These are phyloP conservation scores for Mesocricetus auratus DNA, from an alignment of 2,113 vertebrate species.

Conservation along the genomic window DNA sequence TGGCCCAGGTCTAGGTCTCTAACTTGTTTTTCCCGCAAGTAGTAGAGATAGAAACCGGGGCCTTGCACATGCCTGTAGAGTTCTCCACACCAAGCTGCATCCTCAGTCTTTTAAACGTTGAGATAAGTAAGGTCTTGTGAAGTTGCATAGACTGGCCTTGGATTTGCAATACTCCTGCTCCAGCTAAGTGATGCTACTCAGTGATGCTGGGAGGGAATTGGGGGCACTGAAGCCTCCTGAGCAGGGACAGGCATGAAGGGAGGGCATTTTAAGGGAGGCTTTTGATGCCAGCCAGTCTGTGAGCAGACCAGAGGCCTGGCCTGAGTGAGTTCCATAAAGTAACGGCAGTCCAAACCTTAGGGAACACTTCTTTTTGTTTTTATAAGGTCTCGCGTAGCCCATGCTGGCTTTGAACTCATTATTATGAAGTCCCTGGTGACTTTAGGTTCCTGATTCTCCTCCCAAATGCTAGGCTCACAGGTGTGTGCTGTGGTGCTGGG, in stretches of 20 bases:
- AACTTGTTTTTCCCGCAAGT: not conserved
- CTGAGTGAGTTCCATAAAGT: too few relatives aligned
- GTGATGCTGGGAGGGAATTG: not conserved
- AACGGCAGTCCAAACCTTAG: accelerated
- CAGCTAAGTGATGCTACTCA: not conserved
- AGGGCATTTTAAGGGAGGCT: not conserved
- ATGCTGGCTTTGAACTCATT: not conserved
- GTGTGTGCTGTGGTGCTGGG: not conserved
- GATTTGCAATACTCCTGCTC: not conserved
- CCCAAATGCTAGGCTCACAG: not conserved
- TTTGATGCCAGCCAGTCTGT: not conserved
- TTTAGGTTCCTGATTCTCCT: not conserved
- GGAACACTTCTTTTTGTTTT: not conserved
- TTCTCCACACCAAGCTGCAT: not conserved
- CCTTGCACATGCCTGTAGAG: not conserved
- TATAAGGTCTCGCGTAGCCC: not conserved
- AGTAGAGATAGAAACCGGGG: not conserved
- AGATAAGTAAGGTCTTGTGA: not conserved
- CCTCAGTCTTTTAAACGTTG: not conserved
- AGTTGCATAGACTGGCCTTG: not conserved
- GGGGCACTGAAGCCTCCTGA: not conserved
- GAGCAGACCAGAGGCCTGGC: not conserved
- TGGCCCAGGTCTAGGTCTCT: not conserved
- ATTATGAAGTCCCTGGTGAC: not conserved
- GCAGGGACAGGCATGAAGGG: not conserved